A percentile compares a stretch with the other conserved stretches of the same genome.
These are phyloP conservation scores for Formica selysi DNA, from an alignment of 1,140 invertebrate species.

Conservation along the genomic window DNA sequence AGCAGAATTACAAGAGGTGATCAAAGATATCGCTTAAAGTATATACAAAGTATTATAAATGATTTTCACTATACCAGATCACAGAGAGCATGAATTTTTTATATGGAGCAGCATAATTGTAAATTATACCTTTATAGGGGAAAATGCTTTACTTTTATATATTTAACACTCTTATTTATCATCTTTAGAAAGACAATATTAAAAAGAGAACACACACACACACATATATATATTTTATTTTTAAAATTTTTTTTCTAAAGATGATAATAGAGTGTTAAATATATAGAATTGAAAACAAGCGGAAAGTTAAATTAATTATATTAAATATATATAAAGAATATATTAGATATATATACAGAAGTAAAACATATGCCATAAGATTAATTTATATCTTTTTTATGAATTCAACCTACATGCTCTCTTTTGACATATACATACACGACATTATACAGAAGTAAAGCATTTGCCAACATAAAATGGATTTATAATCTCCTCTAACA, in stretches of 20 bases:
- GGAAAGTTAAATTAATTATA: no score
- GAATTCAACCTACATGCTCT: no score
- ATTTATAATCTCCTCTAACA: background rate
- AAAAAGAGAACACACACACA: background rate
- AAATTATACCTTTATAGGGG: constrained; percentile 68
- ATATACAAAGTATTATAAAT: constrained; percentile 19
- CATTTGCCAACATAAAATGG: constrained; percentile 5
- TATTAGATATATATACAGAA: no score
- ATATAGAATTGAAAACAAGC: no score
- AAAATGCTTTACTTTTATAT: constrained; percentile 52
- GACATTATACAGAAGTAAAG: no score
- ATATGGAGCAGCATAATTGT: constrained; percentile 52
- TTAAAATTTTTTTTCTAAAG: no score
- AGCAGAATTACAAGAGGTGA: constrained; percentile 96
- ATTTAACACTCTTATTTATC: constrained; percentile 64
- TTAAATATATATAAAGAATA: no score
- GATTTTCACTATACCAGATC: constrained; percentile 36
- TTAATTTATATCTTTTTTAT: no score
- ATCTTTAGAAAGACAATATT: constrained; percentile 36
- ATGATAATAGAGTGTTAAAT: no score
- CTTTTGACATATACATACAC: no score
- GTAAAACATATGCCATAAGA: no score
- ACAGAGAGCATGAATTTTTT: constrained; percentile 25
- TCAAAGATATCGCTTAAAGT: constrained; percentile 91
- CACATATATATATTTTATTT: no score